phyloP scores from a whole-genome alignment of 2,888 invertebrate species.

The Cheilosia vernalis region DNA sequence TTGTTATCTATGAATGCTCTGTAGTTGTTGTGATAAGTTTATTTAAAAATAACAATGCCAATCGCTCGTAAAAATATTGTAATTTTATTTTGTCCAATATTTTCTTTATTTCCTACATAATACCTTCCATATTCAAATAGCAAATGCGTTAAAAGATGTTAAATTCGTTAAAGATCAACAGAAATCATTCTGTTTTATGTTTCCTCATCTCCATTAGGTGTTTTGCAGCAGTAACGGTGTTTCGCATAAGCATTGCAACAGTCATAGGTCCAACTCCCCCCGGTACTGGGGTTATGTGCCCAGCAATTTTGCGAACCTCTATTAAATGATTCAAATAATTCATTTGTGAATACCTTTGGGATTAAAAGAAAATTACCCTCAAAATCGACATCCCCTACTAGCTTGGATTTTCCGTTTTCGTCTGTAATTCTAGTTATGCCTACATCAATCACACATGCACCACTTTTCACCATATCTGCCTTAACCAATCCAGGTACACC shows the following conservation, averaged over 20 bases:
- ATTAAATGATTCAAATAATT: constrained; percentile 83
- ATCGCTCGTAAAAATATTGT: background rate
- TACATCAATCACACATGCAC: constrained; percentile 94
- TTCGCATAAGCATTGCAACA: constrained; percentile 96
- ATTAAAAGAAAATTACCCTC: constrained; percentile 85
- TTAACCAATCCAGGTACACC: constrained; percentile 90
- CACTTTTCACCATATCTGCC: constrained; percentile 94
- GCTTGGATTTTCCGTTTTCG: constrained; percentile 87
- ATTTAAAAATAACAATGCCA: too few relatives aligned
- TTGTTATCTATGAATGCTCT: too few relatives aligned
- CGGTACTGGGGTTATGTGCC: constrained; percentile 94
- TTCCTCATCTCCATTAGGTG: constrained; percentile 78
- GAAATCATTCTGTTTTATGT: constrained; percentile 8
- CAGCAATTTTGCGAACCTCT: constrained; percentile 90
- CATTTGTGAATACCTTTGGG: background rate
- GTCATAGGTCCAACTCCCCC: constrained; percentile 97
- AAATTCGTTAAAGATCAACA: background rate
- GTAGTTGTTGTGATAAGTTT: too few relatives aligned
- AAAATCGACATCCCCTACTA: constrained; percentile 96
- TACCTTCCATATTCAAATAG: background rate
- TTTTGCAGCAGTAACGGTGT: constrained; percentile 91
- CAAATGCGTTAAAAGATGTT: background rate
- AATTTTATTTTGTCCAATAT: background rate
- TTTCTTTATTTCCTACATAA: background rate
- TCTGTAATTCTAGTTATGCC: constrained; percentile 91